These are phyloP conservation scores for Pegoplata infirma DNA, from an alignment of 2,888 invertebrate genomes.

Conservation along the genomic window DNA sequence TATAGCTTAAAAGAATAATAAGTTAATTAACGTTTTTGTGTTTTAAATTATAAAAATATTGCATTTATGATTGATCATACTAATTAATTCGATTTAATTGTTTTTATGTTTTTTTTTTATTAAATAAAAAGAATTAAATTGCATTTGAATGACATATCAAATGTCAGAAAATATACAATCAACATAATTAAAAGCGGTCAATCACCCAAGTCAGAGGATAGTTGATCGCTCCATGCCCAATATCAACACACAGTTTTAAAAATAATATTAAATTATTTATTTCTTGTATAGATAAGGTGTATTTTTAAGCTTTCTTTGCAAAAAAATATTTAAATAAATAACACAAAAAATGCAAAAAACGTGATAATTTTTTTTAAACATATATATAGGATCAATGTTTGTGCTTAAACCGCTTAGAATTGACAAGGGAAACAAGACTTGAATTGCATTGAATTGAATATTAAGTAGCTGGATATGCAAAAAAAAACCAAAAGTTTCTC, in stretches of 20 bases:
- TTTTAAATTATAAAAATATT: too few species aligned
- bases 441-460: neutral
- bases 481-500: neutral
- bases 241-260: neutral
- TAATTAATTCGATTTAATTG: neutral
- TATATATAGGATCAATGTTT: slow-evolving; percentile 33
- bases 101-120: neutral
- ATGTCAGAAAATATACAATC: neutral
- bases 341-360: neutral
- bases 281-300: neutral
- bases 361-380: neutral
- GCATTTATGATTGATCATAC: neutral
- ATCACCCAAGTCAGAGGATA: neutral
- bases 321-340: neutral
- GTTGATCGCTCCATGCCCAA: neutral
- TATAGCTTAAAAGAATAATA: neutral
- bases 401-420: neutral
- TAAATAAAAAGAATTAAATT: too few species aligned
- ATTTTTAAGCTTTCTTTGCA: slow-evolving; percentile 7
- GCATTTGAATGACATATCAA: neutral
- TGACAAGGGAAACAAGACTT: slow-evolving; percentile 29
- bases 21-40: neutral
- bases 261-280: neutral
- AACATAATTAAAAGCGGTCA: neutral
- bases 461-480: neutral